A percentile compares a stretch with the other conserved stretches of the same genome.
Conservation (phyloP, 2,888 invertebrate genomes). For the Ophion ellenae region DNA sequence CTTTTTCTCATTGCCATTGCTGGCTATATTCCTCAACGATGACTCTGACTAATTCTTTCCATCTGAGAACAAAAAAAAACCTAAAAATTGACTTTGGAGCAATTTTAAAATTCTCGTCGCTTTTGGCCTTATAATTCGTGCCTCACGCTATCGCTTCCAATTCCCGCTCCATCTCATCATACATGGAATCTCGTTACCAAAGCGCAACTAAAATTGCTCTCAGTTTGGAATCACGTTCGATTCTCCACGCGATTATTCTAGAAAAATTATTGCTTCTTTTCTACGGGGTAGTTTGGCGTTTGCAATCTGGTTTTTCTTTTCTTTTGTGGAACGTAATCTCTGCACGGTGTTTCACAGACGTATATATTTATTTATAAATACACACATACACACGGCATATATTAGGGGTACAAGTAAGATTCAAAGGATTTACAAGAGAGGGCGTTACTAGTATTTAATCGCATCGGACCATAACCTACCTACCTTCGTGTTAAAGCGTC, state of each 20-base stretch:
- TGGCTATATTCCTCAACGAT: constrained; percentile 36
- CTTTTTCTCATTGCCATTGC: neutral
- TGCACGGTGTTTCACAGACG: constrained; percentile 58
- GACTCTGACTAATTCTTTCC: constrained; percentile 3
- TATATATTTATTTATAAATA: constrained; percentile 5
- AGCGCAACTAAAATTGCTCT: neutral
- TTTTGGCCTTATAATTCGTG: constrained; percentile 38
- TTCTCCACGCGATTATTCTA: constrained; percentile 1
- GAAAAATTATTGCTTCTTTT: constrained; percentile 17
- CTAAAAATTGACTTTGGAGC: neutral
- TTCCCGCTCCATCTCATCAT: constrained; percentile 32
- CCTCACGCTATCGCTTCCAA: constrained; percentile 55
- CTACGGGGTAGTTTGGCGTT: constrained; percentile 25
- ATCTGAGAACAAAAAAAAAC: neutral
- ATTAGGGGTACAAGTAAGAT: neutral
- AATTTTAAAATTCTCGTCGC: constrained; percentile 32
- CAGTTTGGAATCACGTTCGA: constrained; percentile 4
- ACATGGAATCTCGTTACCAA: neutral
- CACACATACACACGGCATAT: neutral
- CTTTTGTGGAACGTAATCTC: constrained; percentile 33
- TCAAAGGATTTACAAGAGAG: too few relatives aligned
- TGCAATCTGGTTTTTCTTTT: constrained; percentile 28
- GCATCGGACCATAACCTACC: too few relatives aligned
- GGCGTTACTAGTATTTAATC: too few relatives aligned
- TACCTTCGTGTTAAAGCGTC: too few relatives aligned